Evolutionary conservation across 2,888 invertebrate species (phyloP).

Genomic region (Leucoma salicis): DNA sequence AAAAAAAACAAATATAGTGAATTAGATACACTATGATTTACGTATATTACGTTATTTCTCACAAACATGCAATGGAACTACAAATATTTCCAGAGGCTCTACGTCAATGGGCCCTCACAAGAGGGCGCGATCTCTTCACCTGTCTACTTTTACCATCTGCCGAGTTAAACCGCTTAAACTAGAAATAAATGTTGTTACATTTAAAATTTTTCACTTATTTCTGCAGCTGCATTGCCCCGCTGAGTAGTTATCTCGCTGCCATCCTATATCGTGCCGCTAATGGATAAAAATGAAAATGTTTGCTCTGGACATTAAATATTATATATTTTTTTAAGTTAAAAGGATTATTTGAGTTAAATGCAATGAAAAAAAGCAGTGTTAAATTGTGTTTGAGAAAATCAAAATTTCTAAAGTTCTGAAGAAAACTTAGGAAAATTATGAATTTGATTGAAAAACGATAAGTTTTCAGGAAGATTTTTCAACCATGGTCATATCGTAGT

Average conservation of each 20-base stretch:
- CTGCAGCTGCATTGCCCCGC: constrained; percentile 24
- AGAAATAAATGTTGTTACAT: constrained; percentile 54
- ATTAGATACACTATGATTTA: too few relatives aligned
- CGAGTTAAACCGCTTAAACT: constrained; percentile 57
- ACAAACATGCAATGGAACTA: background rate
- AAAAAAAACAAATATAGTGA: too few relatives aligned
- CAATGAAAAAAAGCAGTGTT: too few relatives aligned
- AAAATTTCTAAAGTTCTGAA: too few relatives aligned
- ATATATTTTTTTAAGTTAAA: too few relatives aligned
- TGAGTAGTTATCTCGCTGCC: constrained; percentile 45
- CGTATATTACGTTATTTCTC: background rate
- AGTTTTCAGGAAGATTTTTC: too few relatives aligned
- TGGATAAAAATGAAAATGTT: constrained; percentile 49
- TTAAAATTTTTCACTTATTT: constrained; percentile 56
- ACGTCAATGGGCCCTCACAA: constrained; percentile 7
- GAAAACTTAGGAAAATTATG: too few relatives aligned
- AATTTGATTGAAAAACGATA: too few relatives aligned
- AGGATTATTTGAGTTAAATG: too few relatives aligned
- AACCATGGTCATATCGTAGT: too few relatives aligned
- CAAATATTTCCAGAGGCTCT: constrained; percentile 11
- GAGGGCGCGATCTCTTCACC: constrained; percentile 46
- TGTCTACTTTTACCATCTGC: constrained; percentile 55
- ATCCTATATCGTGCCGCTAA: constrained; percentile 46
- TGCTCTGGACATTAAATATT: constrained; percentile 37
- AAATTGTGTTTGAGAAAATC: too few relatives aligned